Evolutionary conservation across 2,888 invertebrate species (phyloP), one percentile per base, ranked within the genome.

Genomic region (Volucella inanis): DNA sequence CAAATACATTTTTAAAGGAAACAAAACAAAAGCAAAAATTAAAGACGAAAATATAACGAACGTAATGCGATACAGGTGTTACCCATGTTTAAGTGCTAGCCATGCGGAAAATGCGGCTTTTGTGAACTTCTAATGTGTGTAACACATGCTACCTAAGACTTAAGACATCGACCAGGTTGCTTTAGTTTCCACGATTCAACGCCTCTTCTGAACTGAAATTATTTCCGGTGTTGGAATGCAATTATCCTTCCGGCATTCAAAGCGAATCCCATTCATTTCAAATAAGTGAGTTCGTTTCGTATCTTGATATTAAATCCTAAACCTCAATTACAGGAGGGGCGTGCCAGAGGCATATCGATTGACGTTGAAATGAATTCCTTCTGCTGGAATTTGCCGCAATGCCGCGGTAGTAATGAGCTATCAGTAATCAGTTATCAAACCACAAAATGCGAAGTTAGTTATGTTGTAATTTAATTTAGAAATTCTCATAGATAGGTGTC

Each of bases 191-290:
- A 61, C 65, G 43, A 68, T 74, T 80, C 52, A 54, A 68, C 67
- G 80, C 76, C 71, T 65, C 52, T 31, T 67, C 54, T 43, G 62
- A 65, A 39, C 15, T 55, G 6, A 65, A 82, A 82, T 77, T 76
- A 39, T 59, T 71, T 77, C 77, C 76, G 80, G 50, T 67, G 57
- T 39, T 74, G 65, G 71, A 80, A 67, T 76, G 79, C 68, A 80
- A 80, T 76, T 80, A 80, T 80, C 70, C 67, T 61, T 79, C 65
- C 70, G 75, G 49, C 45, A 54, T 71, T 80, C 65, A 67, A 65
- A 76, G 70, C 45, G 8, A 43, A 65, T 55, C 54, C 31, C 64
- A 70, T 84, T 75, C 74, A 75, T 41, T 80, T 22, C 49, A 8
- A 70, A 50, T 67, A 71, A 76, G 65, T 65, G 71, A 67, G 71